Percentiles rank a stretch among this genome's conserved stretches.
phyloP scores from a whole-genome alignment of 2,113 vertebrate species.

The Prolemur simus region DNA sequence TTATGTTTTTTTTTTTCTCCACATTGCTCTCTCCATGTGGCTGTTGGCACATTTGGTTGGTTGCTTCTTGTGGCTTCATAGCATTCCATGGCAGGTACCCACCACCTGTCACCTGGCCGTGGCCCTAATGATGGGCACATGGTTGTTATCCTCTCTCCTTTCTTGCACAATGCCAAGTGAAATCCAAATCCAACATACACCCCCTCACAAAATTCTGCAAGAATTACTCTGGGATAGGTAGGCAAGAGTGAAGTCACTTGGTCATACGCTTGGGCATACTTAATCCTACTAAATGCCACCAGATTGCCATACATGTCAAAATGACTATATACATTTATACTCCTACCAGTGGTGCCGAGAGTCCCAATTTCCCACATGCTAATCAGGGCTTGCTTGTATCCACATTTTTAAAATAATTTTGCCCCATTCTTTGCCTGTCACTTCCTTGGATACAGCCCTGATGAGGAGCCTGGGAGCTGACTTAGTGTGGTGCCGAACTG shows the following conservation, averaged over 20 bases:
- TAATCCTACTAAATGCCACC: background rate
- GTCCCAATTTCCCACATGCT: too few relatives aligned
- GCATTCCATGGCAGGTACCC: background rate
- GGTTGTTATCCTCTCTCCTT: background rate
- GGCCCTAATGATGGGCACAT: background rate
- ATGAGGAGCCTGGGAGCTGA: background rate
- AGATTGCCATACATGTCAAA: background rate
- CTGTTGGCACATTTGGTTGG: background rate
- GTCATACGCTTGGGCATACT: background rate
- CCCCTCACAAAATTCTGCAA: background rate
- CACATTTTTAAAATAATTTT: background rate
- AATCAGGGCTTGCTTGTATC: background rate
- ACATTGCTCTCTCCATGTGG: background rate
- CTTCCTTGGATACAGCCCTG: background rate
- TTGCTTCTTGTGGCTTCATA: background rate
- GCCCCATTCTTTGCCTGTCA: background rate
- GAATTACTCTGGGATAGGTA: background rate
- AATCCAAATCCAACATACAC: background rate
- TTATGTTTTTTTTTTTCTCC: background rate
- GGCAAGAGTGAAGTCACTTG: background rate
- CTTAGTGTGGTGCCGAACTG: background rate
- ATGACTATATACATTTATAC: background rate
- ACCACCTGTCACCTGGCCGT: background rate
- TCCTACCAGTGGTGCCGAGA: accelerated
- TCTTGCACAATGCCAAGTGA: background rate